A percentile compares a stretch with the other conserved stretches of the same genome.
These are phyloP conservation scores for Mormoops blainvillei DNA, from an alignment of 2,113 vertebrate species.

Conservation along the genomic window DNA sequence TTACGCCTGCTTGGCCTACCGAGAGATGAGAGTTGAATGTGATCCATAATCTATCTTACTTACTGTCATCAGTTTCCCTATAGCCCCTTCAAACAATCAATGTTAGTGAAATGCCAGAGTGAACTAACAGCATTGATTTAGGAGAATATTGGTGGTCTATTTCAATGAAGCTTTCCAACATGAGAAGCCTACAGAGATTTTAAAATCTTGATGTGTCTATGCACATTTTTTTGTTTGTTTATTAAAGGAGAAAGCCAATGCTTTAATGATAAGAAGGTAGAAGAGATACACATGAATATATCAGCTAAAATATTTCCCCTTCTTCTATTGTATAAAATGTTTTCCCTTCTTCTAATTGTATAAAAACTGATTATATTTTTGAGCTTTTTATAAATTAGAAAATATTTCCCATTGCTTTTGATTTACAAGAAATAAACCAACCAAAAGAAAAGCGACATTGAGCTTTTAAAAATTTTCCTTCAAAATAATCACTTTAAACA, in stretches of 20 bases:
- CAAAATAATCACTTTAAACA: background rate
- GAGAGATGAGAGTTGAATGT: constrained; percentile 31
- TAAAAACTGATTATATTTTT: background rate
- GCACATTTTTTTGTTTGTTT: background rate
- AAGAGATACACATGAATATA: background rate
- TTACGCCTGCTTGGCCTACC: background rate
- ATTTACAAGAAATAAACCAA: constrained; percentile 11
- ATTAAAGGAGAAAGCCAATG: background rate
- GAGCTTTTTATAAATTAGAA: background rate
- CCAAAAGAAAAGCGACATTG: background rate
- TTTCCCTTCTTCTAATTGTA: background rate
- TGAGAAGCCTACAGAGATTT: background rate
- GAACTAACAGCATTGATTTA: constrained; percentile 23
- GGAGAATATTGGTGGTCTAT: constrained; percentile 15
- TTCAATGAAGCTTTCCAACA: constrained; percentile 17
- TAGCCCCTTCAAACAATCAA: constrained; percentile 38
- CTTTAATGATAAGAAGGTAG: background rate
- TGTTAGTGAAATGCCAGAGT: background rate
- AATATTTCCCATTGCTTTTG: background rate
- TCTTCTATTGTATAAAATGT: too few species aligned
- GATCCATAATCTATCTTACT: constrained; percentile 47
- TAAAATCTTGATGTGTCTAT: background rate
- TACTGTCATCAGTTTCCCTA: constrained; percentile 19
- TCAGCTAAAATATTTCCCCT: background rate
- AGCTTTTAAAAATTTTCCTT: background rate